Percentiles rank a stretch among this genome's conserved stretches.
These are phyloP conservation scores for Perccottus glenii DNA, from an alignment of 2,113 vertebrate species.

Conservation along the genomic window DNA sequence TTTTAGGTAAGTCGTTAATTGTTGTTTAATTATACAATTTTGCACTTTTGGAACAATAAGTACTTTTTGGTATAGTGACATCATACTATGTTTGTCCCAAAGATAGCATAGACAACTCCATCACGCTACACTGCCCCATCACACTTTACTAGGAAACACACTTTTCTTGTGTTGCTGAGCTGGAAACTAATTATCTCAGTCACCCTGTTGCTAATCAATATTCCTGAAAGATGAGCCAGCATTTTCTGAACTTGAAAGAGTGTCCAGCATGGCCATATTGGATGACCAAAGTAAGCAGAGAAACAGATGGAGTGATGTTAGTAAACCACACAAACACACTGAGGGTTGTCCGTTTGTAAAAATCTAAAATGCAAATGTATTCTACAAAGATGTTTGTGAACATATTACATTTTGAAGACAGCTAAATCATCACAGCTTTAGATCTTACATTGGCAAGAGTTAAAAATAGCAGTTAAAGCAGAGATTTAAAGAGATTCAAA, in stretches of 20 bases:
- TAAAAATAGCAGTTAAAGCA: conserved; percentile 1
- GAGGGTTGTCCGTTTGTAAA: background rate
- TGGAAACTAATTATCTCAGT: conserved; percentile 71
- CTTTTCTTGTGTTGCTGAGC: conserved; percentile 52
- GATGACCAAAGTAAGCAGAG: conserved; percentile 49
- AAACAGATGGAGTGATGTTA: conserved; percentile 57
- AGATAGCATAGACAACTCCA: conserved; percentile 16
- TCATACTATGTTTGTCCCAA: conserved; percentile 11
- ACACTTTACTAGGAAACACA: conserved; percentile 49
- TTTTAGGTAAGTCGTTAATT: no score
- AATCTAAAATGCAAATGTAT: conserved; percentile 13
- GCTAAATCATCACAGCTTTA: conserved; percentile 5
- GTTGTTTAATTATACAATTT: background rate
- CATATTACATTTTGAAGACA: conserved; percentile 15
- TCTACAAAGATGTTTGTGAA: conserved; percentile 26
- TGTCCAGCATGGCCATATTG: conserved; percentile 39
- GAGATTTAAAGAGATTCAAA: background rate
- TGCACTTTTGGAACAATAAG: conserved; percentile 21
- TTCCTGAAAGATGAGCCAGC: conserved; percentile 72
- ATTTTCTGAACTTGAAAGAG: conserved; percentile 65
- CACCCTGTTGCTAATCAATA: conserved; percentile 74
- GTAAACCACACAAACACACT: conserved; percentile 28
- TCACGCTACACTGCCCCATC: conserved; percentile 41
- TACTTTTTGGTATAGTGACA: conserved; percentile 30
- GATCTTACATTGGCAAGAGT: conserved; percentile 5